Conservation (phyloP, 64 coral and sea anemone species). For the Orbicella faveolata region DNA sequence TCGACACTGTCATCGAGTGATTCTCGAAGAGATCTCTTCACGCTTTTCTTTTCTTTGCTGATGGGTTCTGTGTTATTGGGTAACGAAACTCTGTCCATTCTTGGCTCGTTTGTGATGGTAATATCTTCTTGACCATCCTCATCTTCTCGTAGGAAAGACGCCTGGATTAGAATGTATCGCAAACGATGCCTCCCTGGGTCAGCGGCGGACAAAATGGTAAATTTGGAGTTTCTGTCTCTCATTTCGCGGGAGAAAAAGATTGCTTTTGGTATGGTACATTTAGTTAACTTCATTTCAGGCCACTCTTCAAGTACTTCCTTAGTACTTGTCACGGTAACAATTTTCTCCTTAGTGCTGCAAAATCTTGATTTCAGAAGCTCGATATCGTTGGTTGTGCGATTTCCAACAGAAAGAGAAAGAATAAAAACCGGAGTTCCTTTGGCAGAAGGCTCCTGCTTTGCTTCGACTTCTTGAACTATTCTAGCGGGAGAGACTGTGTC, state of each 20-base stretch:
- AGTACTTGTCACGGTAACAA: constrained; percentile 20
- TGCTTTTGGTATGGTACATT: not conserved
- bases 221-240: constrained; percentile 1
- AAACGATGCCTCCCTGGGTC: constrained; percentile 36
- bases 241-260: constrained; percentile 34
- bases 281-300: not conserved
- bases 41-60: too few species aligned
- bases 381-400: not conserved
- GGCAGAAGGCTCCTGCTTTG: not conserved
- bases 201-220: constrained; percentile 31
- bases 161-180: constrained; percentile 43
- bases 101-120: not conserved
- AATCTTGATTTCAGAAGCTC: not conserved
- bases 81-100: not conserved
- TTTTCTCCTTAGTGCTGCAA: not conserved
- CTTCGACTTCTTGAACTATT: not conserved
- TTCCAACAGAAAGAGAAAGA: not conserved
- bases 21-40: not conserved
- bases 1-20: not conserved
- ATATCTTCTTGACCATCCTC: not conserved
- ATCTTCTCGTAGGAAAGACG: constrained; percentile 11
- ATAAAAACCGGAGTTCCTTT: not conserved
- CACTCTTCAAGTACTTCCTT: constrained; percentile 12
- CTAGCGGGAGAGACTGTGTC: not conserved
- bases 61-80: too few species aligned